Percentiles rank a stretch among this genome's conserved stretches.
Evolutionary conservation across 2,888 invertebrate species (phyloP).

Genomic region (Latrodectus elegans): DNA sequence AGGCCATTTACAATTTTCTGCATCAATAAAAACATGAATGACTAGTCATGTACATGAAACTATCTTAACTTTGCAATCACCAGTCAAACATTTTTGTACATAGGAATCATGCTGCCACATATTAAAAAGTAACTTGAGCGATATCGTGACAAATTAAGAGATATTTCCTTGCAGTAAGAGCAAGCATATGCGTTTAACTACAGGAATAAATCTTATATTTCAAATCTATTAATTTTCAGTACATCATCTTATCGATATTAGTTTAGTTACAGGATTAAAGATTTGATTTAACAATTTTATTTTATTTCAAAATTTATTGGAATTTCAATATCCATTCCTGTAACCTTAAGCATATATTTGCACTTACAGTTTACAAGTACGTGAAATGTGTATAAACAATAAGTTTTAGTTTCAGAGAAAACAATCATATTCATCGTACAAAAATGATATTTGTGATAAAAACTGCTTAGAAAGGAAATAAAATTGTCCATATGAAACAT

Average conservation of each 20-base stretch:
- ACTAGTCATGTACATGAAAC: slow-evolving; percentile 65
- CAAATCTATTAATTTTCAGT: too few species aligned
- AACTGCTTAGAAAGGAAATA: slow-evolving; percentile 7
- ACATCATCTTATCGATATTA: too few species aligned
- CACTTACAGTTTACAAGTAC: neutral
- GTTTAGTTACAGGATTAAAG: too few species aligned
- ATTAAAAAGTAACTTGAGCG: slow-evolving; percentile 64
- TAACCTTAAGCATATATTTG: slow-evolving; percentile 9
- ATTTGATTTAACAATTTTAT: neutral
- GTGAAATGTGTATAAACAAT: neutral
- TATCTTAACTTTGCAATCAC: slow-evolving; percentile 51
- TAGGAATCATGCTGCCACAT: slow-evolving; percentile 59
- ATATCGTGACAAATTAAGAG: slow-evolving; percentile 47
- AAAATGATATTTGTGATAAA: slow-evolving; percentile 35
- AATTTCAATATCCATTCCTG: neutral
- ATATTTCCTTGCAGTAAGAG: slow-evolving; percentile 15
- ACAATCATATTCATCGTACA: slow-evolving; percentile 24
- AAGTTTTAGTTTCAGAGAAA: slow-evolving; percentile 18
- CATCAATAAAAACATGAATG: slow-evolving; percentile 43
- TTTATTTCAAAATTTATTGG: neutral
- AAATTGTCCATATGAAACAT: neutral
- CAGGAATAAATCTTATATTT: too few species aligned
- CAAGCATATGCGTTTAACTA: neutral
- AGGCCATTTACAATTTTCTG: slow-evolving; percentile 66
- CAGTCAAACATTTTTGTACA: slow-evolving; percentile 61